Evolutionary conservation across 2,113 vertebrate genomes (phyloP), one percentile per base, ranked within the genome.

Genomic region (Phyllopteryx taeniolatus): DNA sequence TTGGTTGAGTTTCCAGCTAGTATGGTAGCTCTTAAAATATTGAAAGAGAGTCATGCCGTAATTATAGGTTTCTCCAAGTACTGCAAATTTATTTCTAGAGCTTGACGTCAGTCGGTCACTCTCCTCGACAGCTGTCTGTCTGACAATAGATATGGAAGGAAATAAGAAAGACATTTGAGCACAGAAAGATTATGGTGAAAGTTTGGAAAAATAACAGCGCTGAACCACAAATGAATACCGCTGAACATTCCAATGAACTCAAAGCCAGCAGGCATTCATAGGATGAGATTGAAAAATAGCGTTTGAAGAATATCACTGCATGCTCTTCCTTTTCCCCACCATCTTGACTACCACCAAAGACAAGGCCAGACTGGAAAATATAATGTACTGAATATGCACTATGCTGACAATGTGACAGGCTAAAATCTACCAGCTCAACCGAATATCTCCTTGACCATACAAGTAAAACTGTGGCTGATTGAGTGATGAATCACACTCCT

Each of bases 41-140:
- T 74, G 73, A 49, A 74, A 68, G n/a, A 74, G 27, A 82, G 82
- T 56, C 71, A 60, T 67, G 51, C 72, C 60, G 72, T 81, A 76
- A 80, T 79, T 80, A 33, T 76, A 82, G 79, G 82, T 75, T 83
- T 54, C 69, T 77, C 59, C 49, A 19, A 78, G 77, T 43, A 73
- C 77, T 83, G 65, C 81, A 73, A 72, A 75, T 84, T 83, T 79
- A 86, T 87, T 85, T 82, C 72, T 79, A 81, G 71, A 17, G 74
- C 61, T 60, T 90, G 82, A 86, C 76, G 79, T 90, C 81, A 85
- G 78, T 69, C 15, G 68, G 74, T 80, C 76, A 60, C 63, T 63
- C 22, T 8, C 8, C 17, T 56, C 66, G 22, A 20, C 70, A 85
- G 80, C 71, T 73, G 69, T 60, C 72, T 22, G 22, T 46, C 73